Evolutionary conservation across 2,797 vertebrate species (phyloP).

Genomic region (Taeniopygia guttata): DNA sequence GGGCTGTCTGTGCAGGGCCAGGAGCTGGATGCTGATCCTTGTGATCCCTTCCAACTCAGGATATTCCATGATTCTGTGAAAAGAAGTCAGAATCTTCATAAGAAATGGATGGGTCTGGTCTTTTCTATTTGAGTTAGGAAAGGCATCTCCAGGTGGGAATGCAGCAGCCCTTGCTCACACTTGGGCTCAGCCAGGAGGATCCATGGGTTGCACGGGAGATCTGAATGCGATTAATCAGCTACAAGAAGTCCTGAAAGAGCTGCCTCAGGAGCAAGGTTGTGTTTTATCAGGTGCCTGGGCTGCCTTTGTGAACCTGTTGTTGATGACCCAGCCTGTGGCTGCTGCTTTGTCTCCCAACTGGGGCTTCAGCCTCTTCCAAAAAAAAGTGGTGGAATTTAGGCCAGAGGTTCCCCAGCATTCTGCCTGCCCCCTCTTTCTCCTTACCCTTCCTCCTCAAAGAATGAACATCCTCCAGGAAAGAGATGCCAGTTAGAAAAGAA

Average conservation of each 20-base stretch:
- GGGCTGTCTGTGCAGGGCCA: neutral
- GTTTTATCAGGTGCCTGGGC: neutral
- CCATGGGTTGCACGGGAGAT: neutral
- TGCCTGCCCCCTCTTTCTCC: neutral
- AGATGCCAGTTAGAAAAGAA: neutral
- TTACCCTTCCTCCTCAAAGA: neutral
- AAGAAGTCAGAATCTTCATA: neutral
- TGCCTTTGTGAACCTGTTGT: neutral
- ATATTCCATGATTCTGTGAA: neutral
- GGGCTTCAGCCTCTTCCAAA: neutral
- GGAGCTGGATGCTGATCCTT: neutral
- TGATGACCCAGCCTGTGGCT: neutral
- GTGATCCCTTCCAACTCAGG: accelerated
- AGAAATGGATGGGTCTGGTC: neutral
- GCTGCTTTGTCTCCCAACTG: neutral
- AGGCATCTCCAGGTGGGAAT: neutral
- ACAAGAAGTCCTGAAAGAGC: neutral
- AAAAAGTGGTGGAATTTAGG: neutral
- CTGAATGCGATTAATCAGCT: neutral
- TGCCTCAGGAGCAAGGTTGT: neutral
- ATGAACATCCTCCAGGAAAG: neutral
- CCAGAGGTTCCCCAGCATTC: neutral
- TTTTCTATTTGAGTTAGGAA: neutral
- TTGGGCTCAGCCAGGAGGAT: neutral
- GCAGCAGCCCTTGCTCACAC: neutral